Conservation (phyloP, 2,113 vertebrate genomes). For the Oxyura jamaicensis region DNA sequence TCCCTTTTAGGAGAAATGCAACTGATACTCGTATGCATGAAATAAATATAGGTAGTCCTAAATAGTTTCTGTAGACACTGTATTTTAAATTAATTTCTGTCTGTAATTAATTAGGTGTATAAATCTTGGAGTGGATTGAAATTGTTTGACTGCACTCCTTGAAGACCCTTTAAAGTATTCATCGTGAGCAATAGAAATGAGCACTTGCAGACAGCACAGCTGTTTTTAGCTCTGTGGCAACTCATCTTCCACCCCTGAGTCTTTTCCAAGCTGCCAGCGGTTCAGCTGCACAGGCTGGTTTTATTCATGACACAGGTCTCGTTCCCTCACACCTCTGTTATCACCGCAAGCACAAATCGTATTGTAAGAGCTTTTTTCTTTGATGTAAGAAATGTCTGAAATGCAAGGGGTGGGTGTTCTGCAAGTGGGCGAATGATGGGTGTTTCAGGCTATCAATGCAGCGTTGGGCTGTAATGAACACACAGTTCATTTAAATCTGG, state of each 20-base stretch:
- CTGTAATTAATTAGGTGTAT: neutral
- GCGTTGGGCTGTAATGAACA: neutral
- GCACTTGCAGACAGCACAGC: neutral
- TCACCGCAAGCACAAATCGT: neutral
- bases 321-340: rapidly evolving
- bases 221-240: neutral
- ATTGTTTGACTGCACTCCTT: neutral
- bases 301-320: neutral
- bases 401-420: neutral
- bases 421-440: neutral
- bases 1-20: neutral
- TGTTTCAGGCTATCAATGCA: neutral
- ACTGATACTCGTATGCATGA: neutral
- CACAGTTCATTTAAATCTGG: neutral
- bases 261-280: neutral
- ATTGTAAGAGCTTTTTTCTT: neutral
- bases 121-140: neutral
- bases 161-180: neutral
- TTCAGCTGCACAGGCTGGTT: neutral
- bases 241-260: neutral
- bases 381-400: neutral
- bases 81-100: neutral
- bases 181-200: neutral
- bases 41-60: neutral
- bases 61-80: neutral